A percentile compares a stretch with the other conserved stretches of the same genome.
Conservation (phyloP, 2,888 invertebrate species). For the Amblyjoppa fuscipennis region DNA sequence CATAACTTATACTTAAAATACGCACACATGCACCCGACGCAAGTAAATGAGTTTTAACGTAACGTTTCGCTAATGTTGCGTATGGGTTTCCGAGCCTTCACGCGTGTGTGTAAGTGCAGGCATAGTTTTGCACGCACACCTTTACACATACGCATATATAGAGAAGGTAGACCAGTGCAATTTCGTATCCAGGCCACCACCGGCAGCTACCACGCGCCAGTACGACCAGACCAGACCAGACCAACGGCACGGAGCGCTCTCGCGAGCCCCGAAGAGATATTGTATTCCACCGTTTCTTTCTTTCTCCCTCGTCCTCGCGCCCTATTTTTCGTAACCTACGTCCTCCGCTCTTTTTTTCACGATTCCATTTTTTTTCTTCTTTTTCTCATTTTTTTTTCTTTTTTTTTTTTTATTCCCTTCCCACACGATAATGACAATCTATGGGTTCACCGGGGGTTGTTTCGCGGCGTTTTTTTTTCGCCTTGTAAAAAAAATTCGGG, state of each 20-base stretch:
- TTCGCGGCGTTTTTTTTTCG: conserved; percentile 18
- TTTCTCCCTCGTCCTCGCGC: conserved; percentile 29
- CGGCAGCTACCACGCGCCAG: conserved; percentile 32
- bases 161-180: conserved; percentile 36
- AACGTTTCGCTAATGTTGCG: conserved; percentile 12
- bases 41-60: conserved; percentile 33
- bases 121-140: neutral
- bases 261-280: conserved; percentile 60
- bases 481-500: conserved; percentile 50
- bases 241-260: conserved; percentile 40
- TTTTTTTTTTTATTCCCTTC: conserved; percentile 40
- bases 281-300: conserved; percentile 61
- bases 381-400: neutral
- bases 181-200: conserved; percentile 68
- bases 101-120: neutral
- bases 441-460: conserved; percentile 55
- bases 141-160: neutral
- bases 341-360: conserved; percentile 40
- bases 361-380: conserved; percentile 20
- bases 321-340: conserved; percentile 47
- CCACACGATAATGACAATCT: conserved; percentile 68
- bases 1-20: neutral
- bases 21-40: neutral
- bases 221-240: conserved; percentile 21
- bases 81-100: conserved; percentile 28